These are phyloP conservation scores for Bubo blakistoni DNA, from an alignment of 2,113 vertebrate genomes.

Conservation along the genomic window DNA sequence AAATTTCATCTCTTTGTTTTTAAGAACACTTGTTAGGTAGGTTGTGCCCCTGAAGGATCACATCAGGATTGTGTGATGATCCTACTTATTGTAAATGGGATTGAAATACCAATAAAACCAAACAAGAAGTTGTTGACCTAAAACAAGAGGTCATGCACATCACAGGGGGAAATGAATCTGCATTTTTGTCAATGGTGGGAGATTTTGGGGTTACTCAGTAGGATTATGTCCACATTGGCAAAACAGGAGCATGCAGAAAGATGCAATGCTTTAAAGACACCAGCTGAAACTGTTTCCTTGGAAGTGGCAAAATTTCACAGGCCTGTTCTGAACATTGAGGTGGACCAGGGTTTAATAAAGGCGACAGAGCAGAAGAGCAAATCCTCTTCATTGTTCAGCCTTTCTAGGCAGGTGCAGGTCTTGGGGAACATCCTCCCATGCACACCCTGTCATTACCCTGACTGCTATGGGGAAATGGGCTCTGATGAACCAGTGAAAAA, in stretches of 20 bases:
- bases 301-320: neutral
- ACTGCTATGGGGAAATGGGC: neutral
- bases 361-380: neutral
- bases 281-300: neutral
- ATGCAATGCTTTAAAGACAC: neutral
- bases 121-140: neutral
- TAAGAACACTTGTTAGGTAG: neutral
- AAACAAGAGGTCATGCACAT: neutral
- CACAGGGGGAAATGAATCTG: neutral
- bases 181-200: neutral
- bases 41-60: neutral
- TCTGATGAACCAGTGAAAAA: neutral
- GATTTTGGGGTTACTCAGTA: neutral
- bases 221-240: neutral
- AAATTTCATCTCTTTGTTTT: neutral
- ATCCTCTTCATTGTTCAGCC: neutral
- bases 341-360: neutral
- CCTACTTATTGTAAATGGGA: neutral
- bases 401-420: neutral
- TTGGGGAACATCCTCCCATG: neutral
- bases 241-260: neutral
- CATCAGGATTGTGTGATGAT: neutral
- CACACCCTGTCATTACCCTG: accelerated
- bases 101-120: neutral
- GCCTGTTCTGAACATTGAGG: neutral